These are phyloP conservation scores for Eumerus sabulonum DNA, from an alignment of 2,888 invertebrate genomes.

Conservation along the genomic window DNA sequence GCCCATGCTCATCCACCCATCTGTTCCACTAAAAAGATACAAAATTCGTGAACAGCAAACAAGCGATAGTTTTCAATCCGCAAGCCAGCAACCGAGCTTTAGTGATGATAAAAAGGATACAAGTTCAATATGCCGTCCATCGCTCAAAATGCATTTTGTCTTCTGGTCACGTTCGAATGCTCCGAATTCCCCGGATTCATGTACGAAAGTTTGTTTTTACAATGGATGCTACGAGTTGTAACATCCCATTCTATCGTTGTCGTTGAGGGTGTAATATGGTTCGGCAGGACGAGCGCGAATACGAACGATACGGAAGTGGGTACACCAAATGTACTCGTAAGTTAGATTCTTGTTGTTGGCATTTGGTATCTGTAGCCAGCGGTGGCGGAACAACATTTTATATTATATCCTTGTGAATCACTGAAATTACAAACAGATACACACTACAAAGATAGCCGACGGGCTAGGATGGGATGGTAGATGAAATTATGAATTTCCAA, in stretches of 20 bases:
- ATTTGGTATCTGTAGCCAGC: constrained; percentile 31
- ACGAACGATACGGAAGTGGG: not conserved
- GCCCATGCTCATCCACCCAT: not conserved
- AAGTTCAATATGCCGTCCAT: constrained; percentile 67
- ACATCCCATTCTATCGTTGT: constrained; percentile 20
- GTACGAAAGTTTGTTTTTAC: constrained; percentile 45
- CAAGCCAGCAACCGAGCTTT: constrained; percentile 24
- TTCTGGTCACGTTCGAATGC: constrained; percentile 62
- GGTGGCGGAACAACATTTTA: constrained; percentile 33
- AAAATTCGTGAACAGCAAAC: constrained; percentile 49
- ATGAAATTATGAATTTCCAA: too few relatives aligned
- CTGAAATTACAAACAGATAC: constrained; percentile 49
- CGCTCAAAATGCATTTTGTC: constrained; percentile 58
- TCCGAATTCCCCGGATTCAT: constrained; percentile 19
- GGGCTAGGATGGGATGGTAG: too few relatives aligned
- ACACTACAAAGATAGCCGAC: not conserved
- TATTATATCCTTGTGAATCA: constrained; percentile 53
- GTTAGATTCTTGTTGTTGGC: not conserved
- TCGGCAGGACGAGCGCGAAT: too few relatives aligned
- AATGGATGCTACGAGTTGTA: too few relatives aligned
- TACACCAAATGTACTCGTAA: constrained; percentile 11
- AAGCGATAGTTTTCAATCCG: constrained; percentile 60
- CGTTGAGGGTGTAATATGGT: too few relatives aligned
- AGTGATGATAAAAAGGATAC: constrained; percentile 51
- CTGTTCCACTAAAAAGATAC: constrained; percentile 19